Base-by-base conservation (phyloP, 2,888 invertebrate genomes). In the Drosophila borborema region DNA sequence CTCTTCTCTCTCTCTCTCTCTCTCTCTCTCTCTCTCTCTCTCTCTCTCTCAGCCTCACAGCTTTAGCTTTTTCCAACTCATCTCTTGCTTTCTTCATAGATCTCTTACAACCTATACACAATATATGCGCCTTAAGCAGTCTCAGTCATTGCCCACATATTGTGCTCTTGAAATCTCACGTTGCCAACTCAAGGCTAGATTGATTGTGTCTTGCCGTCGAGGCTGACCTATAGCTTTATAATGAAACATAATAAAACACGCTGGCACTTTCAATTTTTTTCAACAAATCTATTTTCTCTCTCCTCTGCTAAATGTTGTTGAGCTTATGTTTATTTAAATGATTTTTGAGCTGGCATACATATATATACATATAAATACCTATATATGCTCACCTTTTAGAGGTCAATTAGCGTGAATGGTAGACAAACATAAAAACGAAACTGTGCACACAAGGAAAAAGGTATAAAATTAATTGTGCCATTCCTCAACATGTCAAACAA, bases 331-430 rank as follows among this genome's bases (percentile, higher is more conserved):
- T 64, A 72, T 82, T 80, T 34, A 62, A 76, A 64, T 71, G 73
- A 45, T 56, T 60, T 48, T 48, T 64, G 51, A 38, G 59, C 34
- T 18, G 31, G 6, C 43, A 53, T 48, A 64, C 18, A 58, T 18
- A 34, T 38, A 53, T 18, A 34, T 28, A 43, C 31, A 36, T 31
- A 31, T 41, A 36, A 10, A 49, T 31, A 31, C 45, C 54, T 66
- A 70, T 65, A 67, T 83, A 69, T 69, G 55, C 53, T 64, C 81
- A 75, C 75, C 70, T 72, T 77, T 83, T 89, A 66, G 84, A 85
- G 85, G 85, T 89, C 85, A 85, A 88, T 85, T 85, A 88, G 81
- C 73, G 55, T 5, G 38, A 10, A 20, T 10, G 41, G 60, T 40
- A 28, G 38, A 56, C 6, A 41, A 20, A 51, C 20, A 9, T 6